These are phyloP conservation scores for Planococcus citri DNA, from an alignment of 1,140 invertebrate genomes.

Conservation along the genomic window DNA sequence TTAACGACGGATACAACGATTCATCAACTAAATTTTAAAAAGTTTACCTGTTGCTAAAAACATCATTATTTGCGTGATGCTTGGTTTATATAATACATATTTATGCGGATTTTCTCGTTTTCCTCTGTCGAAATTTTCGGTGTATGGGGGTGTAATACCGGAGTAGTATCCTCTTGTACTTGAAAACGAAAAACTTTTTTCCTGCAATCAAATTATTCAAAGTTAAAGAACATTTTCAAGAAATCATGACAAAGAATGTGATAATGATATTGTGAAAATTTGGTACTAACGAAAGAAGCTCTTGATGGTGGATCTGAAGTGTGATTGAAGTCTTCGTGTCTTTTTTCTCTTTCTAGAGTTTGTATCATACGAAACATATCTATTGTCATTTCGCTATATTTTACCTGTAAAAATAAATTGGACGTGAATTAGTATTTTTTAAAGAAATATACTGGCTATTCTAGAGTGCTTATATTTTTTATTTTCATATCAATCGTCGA, in stretches of 20 bases:
- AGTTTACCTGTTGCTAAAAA: constrained; percentile 70
- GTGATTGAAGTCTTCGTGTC: constrained; percentile 64
- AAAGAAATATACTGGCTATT: background rate
- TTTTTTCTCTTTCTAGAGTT: constrained; percentile 78
- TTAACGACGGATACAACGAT: too few species aligned
- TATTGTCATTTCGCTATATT: constrained; percentile 93
- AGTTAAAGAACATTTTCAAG: background rate
- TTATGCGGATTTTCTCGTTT: constrained; percentile 91
- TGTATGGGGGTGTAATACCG: constrained; percentile 35
- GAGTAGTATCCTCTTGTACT: constrained; percentile 33
- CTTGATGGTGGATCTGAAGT: constrained; percentile 71
- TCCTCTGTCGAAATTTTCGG: constrained; percentile 51
- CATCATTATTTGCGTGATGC: constrained; percentile 82
- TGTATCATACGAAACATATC: constrained; percentile 98
- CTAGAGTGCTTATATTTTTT: background rate
- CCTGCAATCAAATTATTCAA: constrained; percentile 26
- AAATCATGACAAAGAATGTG: background rate
- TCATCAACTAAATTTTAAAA: too few species aligned
- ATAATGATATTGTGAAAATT: background rate
- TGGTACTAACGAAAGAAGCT: constrained; percentile 42
- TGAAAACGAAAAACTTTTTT: constrained; percentile 33
- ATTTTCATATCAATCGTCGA: background rate
- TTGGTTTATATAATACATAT: constrained; percentile 90
- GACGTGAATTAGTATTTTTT: background rate
- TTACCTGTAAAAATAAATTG: constrained; percentile 48